These are phyloP conservation scores for Axinella damicornis DNA, from an alignment of 37 sponge, comb jelly and placozoan genomes.

Conservation along the genomic window DNA sequence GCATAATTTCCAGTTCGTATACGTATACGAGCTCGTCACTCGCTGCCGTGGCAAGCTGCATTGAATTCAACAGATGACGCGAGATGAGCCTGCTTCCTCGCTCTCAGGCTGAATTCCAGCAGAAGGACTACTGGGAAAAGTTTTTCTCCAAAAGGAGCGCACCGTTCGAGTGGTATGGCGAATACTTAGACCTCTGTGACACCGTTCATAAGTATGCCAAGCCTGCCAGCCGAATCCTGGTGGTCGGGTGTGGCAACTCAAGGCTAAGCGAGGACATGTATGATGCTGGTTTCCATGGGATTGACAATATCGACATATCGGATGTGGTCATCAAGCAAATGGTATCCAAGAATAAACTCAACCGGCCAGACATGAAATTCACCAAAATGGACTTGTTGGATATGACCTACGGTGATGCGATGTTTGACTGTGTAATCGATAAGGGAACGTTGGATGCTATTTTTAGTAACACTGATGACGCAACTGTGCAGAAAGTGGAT, in stretches of 20 bases:
- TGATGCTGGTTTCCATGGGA: constrained; percentile 76
- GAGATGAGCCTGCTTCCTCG: constrained; percentile 75
- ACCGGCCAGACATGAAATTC: constrained; percentile 77
- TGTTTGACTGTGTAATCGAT: constrained; percentile 83
- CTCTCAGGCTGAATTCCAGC: constrained; percentile 72
- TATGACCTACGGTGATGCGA: constrained; percentile 59
- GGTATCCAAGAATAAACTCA: constrained; percentile 66
- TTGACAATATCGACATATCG: constrained; percentile 87
- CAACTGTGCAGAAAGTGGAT: constrained; percentile 57
- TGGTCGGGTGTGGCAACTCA: constrained; percentile 92
- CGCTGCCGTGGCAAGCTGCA: too few relatives aligned
- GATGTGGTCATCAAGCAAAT: constrained; percentile 84
- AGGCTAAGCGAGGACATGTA: constrained; percentile 86
- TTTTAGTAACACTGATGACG: constrained; percentile 51
- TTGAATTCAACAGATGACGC: too few relatives aligned
- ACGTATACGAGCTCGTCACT: too few relatives aligned
- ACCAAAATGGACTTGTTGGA: constrained; percentile 74
- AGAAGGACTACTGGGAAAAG: constrained; percentile 83
- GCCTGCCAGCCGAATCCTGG: constrained; percentile 48
- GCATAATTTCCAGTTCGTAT: too few relatives aligned
- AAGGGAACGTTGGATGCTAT: constrained; percentile 95
- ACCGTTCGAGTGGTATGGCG: constrained; percentile 93
- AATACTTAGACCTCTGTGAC: constrained; percentile 84
- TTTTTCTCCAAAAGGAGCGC: constrained; percentile 75
- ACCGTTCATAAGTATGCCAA: constrained; percentile 85